Conservation (phyloP, 2,888 invertebrate genomes). For the Epiblema foenella region DNA sequence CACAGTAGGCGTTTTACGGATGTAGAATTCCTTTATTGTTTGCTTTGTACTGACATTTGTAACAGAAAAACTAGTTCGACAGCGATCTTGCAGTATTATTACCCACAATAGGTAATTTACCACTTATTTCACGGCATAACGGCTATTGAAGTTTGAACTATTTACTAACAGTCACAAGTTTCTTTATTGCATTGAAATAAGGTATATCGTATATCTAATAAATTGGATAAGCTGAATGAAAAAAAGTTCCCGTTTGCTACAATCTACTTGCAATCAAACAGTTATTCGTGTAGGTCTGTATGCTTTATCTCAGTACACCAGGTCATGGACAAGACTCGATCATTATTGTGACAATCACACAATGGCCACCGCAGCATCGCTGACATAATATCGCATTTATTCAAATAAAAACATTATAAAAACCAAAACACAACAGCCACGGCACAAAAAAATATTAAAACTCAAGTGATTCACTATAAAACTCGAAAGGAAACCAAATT, state of each 20-base stretch:
- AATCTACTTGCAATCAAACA: not conserved
- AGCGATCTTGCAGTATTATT: not conserved
- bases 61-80: not conserved
- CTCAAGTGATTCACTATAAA: constrained; percentile 45
- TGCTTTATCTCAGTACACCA: constrained; percentile 16
- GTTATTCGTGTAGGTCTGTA: not conserved
- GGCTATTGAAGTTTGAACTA: not conserved
- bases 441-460: constrained; percentile 41
- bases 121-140: too few relatives aligned
- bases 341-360: constrained; percentile 40
- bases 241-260: not conserved
- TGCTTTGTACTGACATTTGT: not conserved
- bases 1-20: not conserved
- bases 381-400: constrained; percentile 43
- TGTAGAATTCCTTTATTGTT: constrained; percentile 11
- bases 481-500: constrained; percentile 23
- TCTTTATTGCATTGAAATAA: not conserved
- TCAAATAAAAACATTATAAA: constrained; percentile 43
- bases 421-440: constrained; percentile 41
- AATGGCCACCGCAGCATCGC: constrained; percentile 37
- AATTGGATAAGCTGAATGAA: not conserved
- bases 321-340: constrained; percentile 35
- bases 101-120: not conserved
- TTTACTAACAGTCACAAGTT: not conserved
- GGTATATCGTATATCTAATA: not conserved